These are phyloP conservation scores for Panopea generosa DNA, from an alignment of 2,888 invertebrate species.

Conservation along the genomic window DNA sequence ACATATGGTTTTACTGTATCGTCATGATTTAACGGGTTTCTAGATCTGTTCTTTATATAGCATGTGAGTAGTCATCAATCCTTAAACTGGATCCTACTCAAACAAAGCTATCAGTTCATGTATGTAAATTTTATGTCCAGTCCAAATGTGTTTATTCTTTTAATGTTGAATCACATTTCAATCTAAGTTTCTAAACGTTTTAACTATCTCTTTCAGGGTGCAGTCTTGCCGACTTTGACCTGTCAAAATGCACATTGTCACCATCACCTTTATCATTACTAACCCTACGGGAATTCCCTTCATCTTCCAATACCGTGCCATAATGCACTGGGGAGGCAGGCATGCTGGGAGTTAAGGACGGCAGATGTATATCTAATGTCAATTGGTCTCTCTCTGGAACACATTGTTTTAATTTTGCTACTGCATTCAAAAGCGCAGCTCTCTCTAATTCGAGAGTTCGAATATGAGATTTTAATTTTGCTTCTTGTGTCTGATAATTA, in stretches of 20 bases:
- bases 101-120: too few relatives aligned
- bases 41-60: too few relatives aligned
- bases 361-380: constrained; percentile 67
- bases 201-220: constrained; percentile 53
- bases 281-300: neutral
- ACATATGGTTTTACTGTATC: too few relatives aligned
- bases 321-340: constrained; percentile 66
- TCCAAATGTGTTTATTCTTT: too few relatives aligned
- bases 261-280: constrained; percentile 2
- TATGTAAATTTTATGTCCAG: too few relatives aligned
- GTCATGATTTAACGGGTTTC: too few relatives aligned
- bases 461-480: constrained; percentile 81
- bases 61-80: too few relatives aligned
- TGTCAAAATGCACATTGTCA: constrained; percentile 14
- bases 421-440: constrained; percentile 80
- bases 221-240: constrained; percentile 48
- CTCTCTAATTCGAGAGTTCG: constrained; percentile 83
- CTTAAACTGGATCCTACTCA: too few relatives aligned
- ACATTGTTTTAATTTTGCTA: constrained; percentile 75
- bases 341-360: constrained; percentile 66
- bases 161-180: too few relatives aligned
- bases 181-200: neutral
- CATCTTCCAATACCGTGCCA: constrained; percentile 15
- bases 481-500: constrained; percentile 73
- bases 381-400: constrained; percentile 74